phyloP scores from a whole-genome alignment of 2,888 invertebrate species.

The Papilio demoleus region DNA sequence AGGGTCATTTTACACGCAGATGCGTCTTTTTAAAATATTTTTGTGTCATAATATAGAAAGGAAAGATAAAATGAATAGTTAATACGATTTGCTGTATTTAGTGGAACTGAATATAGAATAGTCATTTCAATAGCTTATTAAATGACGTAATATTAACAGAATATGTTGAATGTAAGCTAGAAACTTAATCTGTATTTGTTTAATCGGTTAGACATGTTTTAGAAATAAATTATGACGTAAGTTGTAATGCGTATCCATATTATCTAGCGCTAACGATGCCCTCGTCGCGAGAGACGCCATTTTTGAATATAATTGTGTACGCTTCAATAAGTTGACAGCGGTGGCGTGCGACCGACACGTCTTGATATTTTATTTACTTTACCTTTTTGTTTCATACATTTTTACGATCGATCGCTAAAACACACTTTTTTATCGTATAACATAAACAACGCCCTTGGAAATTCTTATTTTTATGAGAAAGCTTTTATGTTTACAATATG shows the following conservation, averaged over 20 bases:
- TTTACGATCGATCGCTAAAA: slow-evolving; percentile 42
- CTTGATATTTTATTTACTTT: slow-evolving; percentile 46
- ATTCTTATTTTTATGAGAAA: slow-evolving; percentile 35
- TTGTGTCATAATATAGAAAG: neutral
- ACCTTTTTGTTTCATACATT: slow-evolving; percentile 37
- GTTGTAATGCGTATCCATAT: slow-evolving; percentile 29
- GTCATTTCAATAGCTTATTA: neutral
- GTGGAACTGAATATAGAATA: neutral
- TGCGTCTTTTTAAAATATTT: neutral
- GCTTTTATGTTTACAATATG: slow-evolving; percentile 36
- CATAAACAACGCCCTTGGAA: slow-evolving; percentile 39
- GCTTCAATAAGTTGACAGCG: slow-evolving; percentile 50
- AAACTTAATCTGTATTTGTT: neutral
- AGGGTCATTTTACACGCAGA: neutral
- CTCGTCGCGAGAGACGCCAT: slow-evolving; percentile 40
- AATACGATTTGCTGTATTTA: neutral
- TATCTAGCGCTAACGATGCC: slow-evolving; percentile 32
- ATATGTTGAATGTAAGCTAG: neutral
- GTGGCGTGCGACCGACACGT: slow-evolving; percentile 44
- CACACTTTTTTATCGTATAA: slow-evolving; percentile 36
- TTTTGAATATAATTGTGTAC: slow-evolving; percentile 48
- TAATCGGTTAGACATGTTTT: neutral
- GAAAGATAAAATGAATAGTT: neutral
- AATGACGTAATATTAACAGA: neutral
- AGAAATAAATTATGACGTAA: neutral